Evolutionary conservation across 2,888 invertebrate species (phyloP).

Genomic region (Hoplodrina ambigua): DNA sequence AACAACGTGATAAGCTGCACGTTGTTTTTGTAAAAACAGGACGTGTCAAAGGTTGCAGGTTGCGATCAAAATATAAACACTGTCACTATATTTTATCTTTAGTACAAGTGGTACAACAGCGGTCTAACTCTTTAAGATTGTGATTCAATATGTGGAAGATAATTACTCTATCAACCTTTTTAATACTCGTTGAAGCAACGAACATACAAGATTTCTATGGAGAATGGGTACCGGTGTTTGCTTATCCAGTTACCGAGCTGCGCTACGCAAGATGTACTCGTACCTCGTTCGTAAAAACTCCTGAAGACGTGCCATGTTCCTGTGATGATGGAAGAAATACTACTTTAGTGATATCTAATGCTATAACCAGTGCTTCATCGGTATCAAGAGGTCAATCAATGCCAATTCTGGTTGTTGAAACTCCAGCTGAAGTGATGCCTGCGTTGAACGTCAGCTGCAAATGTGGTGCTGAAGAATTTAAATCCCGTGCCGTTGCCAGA

Average conservation of each 20-base stretch:
- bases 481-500: not conserved
- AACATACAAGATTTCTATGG: constrained; percentile 6
- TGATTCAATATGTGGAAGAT: constrained; percentile 9
- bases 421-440: not conserved
- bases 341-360: not conserved
- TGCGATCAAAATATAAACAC: not conserved
- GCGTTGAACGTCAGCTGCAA: constrained; percentile 7
- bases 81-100: not conserved
- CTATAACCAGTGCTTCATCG: too few species aligned
- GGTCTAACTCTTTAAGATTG: not conserved
- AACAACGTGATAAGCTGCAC: not conserved
- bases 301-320: not conserved
- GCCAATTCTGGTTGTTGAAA: constrained; percentile 2
- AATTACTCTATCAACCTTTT: not conserved
- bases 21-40: not conserved
- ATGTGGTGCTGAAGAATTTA: constrained; percentile 4
- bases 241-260: not conserved
- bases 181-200: not conserved
- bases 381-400: not conserved
- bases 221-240: constrained; percentile 1
- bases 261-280: not conserved
- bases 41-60: constrained; percentile 8
- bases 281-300: not conserved
- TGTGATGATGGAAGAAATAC: constrained; percentile 23
- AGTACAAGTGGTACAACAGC: not conserved